A percentile compares a stretch with the other conserved stretches of the same genome.
Evolutionary conservation across 37 sponge, comb jelly and placozoan genomes (phyloP).

Genomic region (Beroe forskalii): DNA sequence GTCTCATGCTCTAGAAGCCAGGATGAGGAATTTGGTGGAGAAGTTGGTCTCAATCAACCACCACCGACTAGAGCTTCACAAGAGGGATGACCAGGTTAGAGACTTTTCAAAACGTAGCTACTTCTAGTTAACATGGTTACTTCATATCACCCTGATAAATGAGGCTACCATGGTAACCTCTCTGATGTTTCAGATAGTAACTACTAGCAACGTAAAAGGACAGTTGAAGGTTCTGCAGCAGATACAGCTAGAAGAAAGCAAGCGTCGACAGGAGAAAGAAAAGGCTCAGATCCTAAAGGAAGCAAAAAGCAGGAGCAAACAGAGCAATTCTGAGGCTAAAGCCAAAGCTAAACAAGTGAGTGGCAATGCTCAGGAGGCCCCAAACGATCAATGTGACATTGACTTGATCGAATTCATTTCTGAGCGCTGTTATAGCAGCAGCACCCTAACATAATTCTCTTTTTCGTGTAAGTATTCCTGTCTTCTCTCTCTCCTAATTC

Average conservation of each 20-base stretch:
- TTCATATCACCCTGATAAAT: too few relatives aligned
- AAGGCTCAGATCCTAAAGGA: neutral
- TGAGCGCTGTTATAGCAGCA: too few relatives aligned
- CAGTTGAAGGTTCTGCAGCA: slow-evolving; percentile 17
- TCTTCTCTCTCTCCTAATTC: too few relatives aligned
- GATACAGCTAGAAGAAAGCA: slow-evolving; percentile 23
- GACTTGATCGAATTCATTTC: too few relatives aligned
- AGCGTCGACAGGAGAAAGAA: neutral
- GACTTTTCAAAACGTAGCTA: too few relatives aligned
- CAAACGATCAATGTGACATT: too few relatives aligned
- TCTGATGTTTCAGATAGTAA: neutral
- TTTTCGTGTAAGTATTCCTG: too few relatives aligned
- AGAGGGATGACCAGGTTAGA: neutral
- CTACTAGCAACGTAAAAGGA: neutral
- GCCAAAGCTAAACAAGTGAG: slow-evolving; percentile 40
- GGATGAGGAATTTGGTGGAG: slow-evolving; percentile 26
- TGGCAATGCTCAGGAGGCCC: neutral
- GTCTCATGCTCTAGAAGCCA: slow-evolving; percentile 28
- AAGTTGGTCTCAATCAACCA: slow-evolving; percentile 9
- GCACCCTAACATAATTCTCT: too few relatives aligned
- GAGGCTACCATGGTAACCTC: too few relatives aligned
- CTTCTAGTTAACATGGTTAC: too few relatives aligned
- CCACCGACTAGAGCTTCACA: slow-evolving; percentile 10
- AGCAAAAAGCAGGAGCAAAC: slow-evolving; percentile 10
- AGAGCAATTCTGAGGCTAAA: slow-evolving; percentile 25